These are phyloP conservation scores for Dynastes tityus DNA, from an alignment of 2,888 invertebrate species.

Conservation along the genomic window DNA sequence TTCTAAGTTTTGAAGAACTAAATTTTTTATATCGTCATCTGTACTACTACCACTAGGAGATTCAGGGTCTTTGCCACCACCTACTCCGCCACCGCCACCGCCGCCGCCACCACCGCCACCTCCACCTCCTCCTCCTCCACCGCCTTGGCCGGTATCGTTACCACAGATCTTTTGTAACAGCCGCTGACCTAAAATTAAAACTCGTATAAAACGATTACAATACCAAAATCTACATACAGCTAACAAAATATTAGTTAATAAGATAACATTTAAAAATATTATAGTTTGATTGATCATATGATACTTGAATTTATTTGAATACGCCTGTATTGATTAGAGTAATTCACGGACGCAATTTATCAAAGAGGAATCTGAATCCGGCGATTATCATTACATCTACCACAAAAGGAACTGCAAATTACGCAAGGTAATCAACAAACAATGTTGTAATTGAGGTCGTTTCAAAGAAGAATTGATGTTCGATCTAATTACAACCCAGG, in stretches of 20 bases:
- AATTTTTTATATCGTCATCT: conserved; percentile 76
- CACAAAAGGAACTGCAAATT: background rate
- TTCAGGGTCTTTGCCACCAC: conserved; percentile 79
- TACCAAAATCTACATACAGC: background rate
- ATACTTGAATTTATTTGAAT: too few species aligned
- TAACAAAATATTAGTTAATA: too few species aligned
- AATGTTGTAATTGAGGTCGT: background rate
- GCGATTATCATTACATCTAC: background rate
- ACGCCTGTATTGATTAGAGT: too few species aligned
- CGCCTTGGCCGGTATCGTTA: conserved; percentile 70
- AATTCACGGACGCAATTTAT: too few species aligned
- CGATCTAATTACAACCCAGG: background rate
- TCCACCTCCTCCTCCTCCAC: conserved; percentile 61
- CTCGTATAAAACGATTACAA: background rate
- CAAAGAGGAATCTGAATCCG: too few species aligned
- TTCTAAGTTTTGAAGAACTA: conserved; percentile 87
- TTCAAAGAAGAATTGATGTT: background rate
- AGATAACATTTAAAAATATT: too few species aligned
- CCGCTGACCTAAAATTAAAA: conserved; percentile 76
- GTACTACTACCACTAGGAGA: conserved; percentile 79
- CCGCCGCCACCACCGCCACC: conserved; percentile 61
- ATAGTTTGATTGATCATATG: too few species aligned
- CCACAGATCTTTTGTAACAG: conserved; percentile 76
- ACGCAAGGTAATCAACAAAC: background rate
- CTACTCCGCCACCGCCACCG: conserved; percentile 60